These are phyloP conservation scores for Trachurus trachurus DNA, from an alignment of 2,797 vertebrate species.

Conservation along the genomic window DNA sequence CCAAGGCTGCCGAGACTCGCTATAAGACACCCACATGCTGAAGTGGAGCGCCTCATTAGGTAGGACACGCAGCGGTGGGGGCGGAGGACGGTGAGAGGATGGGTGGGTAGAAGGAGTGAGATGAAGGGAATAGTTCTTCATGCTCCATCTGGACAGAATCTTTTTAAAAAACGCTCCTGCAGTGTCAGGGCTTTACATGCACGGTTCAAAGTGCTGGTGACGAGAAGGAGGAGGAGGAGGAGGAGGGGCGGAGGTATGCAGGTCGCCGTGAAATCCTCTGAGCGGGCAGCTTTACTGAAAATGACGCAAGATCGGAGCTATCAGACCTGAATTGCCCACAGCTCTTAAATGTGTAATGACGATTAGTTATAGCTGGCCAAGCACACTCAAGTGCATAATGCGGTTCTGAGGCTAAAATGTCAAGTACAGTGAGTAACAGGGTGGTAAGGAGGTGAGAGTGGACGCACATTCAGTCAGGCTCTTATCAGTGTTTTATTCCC, in stretches of 20 bases:
- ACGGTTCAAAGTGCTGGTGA: conserved; percentile 38
- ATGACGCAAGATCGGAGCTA: conserved; percentile 16
- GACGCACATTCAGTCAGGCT: neutral
- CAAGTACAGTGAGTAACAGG: neutral
- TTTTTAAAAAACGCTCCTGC: conserved; percentile 41
- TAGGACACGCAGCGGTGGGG: conserved; percentile 44
- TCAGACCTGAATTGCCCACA: conserved; percentile 24
- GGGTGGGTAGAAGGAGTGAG: conserved; percentile 51
- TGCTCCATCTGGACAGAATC: conserved; percentile 61
- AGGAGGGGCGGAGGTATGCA: conserved; percentile 13
- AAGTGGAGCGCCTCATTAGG: conserved; percentile 70
- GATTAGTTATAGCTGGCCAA: conserved; percentile 16
- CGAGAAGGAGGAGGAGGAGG: neutral
- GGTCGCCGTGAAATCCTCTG: conserved; percentile 21
- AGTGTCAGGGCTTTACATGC: conserved; percentile 1
- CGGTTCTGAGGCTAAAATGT: conserved; percentile 28
- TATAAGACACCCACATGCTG: conserved; percentile 71
- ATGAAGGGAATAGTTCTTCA: conserved; percentile 51
- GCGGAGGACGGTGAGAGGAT: conserved; percentile 38
- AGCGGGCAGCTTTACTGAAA: conserved; percentile 21
- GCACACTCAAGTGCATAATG: conserved; percentile 4
- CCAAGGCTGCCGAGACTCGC: conserved; percentile 48
- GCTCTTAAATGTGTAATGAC: conserved; percentile 25
- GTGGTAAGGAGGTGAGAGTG: neutral
- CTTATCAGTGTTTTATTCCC: neutral